Evolutionary conservation across 2,888 invertebrate species (phyloP).

Genomic region (Clostera curtula): DNA sequence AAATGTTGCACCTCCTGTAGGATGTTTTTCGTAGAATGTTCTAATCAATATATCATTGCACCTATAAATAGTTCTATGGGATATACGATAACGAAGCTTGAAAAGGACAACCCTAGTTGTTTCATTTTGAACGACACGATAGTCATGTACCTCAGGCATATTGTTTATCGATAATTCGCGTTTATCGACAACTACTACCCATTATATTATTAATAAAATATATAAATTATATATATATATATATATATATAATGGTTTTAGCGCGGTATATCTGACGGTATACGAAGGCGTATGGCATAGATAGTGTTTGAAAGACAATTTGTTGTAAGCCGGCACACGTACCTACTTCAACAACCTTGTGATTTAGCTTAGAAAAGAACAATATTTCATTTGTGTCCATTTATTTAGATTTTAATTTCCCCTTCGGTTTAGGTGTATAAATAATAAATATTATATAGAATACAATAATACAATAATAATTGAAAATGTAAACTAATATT

Average conservation of each 20-base stretch:
- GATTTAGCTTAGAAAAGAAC: slow-evolving; percentile 23
- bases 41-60: too few species aligned
- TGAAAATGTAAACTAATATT: slow-evolving; percentile 30
- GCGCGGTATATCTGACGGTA: too few species aligned
- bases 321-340: slow-evolving; percentile 21
- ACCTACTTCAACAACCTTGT: slow-evolving; percentile 22
- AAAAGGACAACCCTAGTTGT: too few species aligned
- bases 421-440: slow-evolving; percentile 29
- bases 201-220: too few species aligned
- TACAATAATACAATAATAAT: slow-evolving; percentile 27
- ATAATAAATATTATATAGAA: slow-evolving; percentile 20
- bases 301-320: slow-evolving; percentile 20
- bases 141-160: too few species aligned
- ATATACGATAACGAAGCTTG: too few species aligned
- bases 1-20: too few species aligned
- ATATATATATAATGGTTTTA: neutral
- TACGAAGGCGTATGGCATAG: neutral
- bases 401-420: slow-evolving; percentile 20
- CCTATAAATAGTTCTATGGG: too few species aligned
- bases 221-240: slow-evolving; percentile 4
- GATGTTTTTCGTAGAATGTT: too few species aligned
- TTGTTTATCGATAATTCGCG: too few species aligned
- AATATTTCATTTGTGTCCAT: slow-evolving; percentile 17
- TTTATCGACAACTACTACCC: too few species aligned
- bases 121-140: too few species aligned